Percentiles rank a stretch among this genome's conserved stretches.
These are phyloP conservation scores for Andricus quercusramuli DNA, from an alignment of 2,888 invertebrate species.

Conservation along the genomic window DNA sequence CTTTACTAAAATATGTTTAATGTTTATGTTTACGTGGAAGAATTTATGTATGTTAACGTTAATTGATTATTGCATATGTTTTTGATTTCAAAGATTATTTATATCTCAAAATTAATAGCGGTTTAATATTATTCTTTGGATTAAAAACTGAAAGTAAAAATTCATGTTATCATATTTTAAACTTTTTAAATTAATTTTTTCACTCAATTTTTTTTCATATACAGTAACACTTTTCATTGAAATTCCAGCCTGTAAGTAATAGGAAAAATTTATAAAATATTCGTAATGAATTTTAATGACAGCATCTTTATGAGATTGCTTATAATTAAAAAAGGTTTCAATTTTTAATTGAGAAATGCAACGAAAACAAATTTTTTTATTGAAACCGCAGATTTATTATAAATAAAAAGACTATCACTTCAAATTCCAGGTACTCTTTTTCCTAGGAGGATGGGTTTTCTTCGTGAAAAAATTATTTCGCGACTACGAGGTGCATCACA, in stretches of 20 bases:
- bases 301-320: not conserved
- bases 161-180: not conserved
- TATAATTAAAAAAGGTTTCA: no score
- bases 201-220: not conserved
- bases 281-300: conserved; percentile 30
- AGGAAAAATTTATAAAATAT: conserved; percentile 31
- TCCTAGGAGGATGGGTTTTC: conserved; percentile 98
- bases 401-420: not conserved
- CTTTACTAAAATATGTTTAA: not conserved
- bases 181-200: not conserved
- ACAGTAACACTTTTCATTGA: conserved; percentile 15
- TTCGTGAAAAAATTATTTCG: conserved; percentile 98
- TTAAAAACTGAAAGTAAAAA: no score
- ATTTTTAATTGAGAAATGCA: no score
- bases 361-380: no score
- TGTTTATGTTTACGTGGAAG: conserved; percentile 29
- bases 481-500: conserved; percentile 98
- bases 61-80: not conserved
- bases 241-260: conserved; percentile 46
- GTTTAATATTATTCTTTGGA: not conserved
- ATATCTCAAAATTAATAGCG: not conserved
- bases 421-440: conserved; percentile 90
- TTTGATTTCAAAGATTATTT: not conserved
- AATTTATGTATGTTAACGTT: not conserved
- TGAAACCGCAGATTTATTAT: no score